Evolutionary conservation across 2,797 vertebrate species (phyloP).

Genomic region (Gallinago stenura): DNA sequence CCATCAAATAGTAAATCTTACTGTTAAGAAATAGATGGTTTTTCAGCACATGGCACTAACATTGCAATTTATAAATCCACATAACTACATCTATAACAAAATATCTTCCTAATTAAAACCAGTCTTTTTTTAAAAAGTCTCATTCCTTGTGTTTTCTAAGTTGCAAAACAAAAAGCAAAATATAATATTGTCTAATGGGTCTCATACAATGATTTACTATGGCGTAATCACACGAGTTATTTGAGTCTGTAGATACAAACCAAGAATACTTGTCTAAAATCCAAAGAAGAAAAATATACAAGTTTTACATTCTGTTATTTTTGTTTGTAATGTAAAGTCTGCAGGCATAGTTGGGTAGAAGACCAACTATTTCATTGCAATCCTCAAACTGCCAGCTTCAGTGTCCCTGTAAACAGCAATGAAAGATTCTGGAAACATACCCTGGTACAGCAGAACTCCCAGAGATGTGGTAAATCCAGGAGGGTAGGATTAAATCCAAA

Average conservation of each 20-base stretch:
- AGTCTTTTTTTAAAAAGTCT: background rate
- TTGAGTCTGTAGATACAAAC: background rate
- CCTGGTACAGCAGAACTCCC: background rate
- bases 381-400: background rate
- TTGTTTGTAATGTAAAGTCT: background rate
- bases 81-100: background rate
- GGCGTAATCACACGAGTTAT: fast-evolving
- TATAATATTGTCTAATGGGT: fast-evolving
- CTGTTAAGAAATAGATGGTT: background rate
- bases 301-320: background rate
- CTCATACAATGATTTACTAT: fast-evolving
- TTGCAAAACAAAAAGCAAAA: background rate
- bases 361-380: background rate
- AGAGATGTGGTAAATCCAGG: background rate
- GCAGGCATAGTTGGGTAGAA: background rate
- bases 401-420: background rate
- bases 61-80: background rate
- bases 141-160: background rate
- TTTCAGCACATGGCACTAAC: background rate
- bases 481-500: background rate
- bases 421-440: background rate
- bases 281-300: background rate
- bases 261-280: background rate
- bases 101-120: background rate
- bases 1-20: background rate